Conservation (phyloP, 2,888 invertebrate genomes). For the Camptogramma bilineatum region DNA sequence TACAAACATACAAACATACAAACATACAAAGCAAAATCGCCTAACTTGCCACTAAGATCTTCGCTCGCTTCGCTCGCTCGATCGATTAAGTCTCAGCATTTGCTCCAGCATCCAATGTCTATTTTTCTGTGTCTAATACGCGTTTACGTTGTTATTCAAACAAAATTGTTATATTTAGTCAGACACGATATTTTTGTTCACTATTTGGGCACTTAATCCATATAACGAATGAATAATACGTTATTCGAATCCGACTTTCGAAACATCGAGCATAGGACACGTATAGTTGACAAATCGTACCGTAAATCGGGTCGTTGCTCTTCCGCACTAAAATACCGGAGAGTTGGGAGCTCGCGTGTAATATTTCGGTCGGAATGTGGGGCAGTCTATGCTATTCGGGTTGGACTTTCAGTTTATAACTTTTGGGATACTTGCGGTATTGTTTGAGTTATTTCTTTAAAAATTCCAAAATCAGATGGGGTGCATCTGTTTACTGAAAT, state of each 20-base stretch:
- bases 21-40: too few species aligned
- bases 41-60: too few species aligned
- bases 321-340: constrained; percentile 8
- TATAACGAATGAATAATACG: neutral
- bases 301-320: constrained; percentile 7
- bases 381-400: constrained; percentile 12
- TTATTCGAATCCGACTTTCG: neutral
- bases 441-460: neutral
- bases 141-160: too few species aligned
- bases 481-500: neutral
- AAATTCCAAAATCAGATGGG: neutral
- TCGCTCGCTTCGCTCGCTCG: too few species aligned
- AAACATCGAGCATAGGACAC: neutral
- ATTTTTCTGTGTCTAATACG: too few species aligned
- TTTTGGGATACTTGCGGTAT: neutral
- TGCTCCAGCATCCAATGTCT: too few species aligned
- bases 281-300: neutral
- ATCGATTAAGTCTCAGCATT: too few species aligned
- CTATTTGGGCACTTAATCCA: neutral
- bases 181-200: neutral
- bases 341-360: constrained; percentile 6
- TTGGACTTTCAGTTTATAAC: constrained; percentile 1
- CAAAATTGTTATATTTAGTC: too few species aligned
- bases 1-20: too few species aligned
- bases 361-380: constrained; percentile 19